These are phyloP conservation scores for Podarcis siculus DNA, from an alignment of 2,797 vertebrate species.

Conservation along the genomic window DNA sequence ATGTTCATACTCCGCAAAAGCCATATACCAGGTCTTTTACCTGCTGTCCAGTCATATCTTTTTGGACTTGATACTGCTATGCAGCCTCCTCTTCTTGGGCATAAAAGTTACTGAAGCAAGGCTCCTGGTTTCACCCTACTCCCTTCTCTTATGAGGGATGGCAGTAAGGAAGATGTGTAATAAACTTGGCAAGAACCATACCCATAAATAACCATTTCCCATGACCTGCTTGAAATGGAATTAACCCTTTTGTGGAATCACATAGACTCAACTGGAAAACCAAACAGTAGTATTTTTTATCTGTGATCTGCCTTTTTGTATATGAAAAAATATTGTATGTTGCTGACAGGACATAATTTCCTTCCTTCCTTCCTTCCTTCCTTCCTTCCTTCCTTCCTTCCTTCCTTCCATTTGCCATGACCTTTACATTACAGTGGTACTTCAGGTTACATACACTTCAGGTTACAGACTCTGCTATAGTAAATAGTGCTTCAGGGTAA, in stretches of 20 bases:
- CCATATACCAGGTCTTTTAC: neutral
- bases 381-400: too few relatives aligned
- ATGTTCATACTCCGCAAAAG: slow-evolving; percentile 1
- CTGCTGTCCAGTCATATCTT: neutral
- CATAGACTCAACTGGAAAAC: neutral
- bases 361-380: too few relatives aligned
- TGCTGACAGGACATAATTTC: too few relatives aligned
- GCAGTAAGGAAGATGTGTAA: neutral
- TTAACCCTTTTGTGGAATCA: neutral
- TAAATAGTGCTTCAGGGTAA: too few relatives aligned
- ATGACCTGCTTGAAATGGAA: neutral
- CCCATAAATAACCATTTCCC: neutral
- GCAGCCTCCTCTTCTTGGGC: neutral
- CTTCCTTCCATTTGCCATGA: too few relatives aligned
- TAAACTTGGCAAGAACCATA: neutral
- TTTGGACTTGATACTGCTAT: neutral
- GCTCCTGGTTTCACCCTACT: neutral
- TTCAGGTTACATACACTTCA: too few relatives aligned
- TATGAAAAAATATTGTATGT: too few relatives aligned
- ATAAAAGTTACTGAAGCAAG: neutral
- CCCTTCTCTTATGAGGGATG: neutral
- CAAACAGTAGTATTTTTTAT: neutral
- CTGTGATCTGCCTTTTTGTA: too few relatives aligned
- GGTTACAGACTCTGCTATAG: too few relatives aligned
- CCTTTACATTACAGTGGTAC: too few relatives aligned